Evolutionary conservation across 2,888 invertebrate species (phyloP).

Genomic region (Spodoptera exigua): DNA sequence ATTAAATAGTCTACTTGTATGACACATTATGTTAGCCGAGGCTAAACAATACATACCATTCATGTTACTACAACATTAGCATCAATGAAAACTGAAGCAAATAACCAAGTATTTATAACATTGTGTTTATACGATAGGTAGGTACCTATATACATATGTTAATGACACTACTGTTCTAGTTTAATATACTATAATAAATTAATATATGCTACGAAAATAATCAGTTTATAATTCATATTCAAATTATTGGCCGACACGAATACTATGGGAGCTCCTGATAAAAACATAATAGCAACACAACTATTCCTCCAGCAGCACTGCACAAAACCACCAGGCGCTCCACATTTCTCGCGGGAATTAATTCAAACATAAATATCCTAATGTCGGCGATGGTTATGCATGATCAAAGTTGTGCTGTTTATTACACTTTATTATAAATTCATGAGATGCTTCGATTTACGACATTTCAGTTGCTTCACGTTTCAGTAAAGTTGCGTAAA

Average conservation of each 20-base stretch:
- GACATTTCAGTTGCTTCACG: conserved; percentile 34
- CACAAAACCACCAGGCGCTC: conserved; percentile 38
- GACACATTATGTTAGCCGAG: conserved; percentile 2
- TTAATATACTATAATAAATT: no score
- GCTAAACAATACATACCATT: conserved; percentile 3
- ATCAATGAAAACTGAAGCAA: no score
- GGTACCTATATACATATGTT: no score
- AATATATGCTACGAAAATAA: no score
- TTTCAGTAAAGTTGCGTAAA: conserved; percentile 32
- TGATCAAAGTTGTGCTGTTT: conserved; percentile 46
- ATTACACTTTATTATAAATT: conserved; percentile 63
- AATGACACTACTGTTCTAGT: no score
- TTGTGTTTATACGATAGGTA: no score
- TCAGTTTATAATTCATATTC: no score
- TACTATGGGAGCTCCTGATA: conserved; percentile 34
- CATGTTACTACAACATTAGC: not conserved
- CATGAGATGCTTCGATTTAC: conserved; percentile 58
- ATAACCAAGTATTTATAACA: no score
- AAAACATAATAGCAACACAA: conserved; percentile 36
- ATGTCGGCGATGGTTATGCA: conserved; percentile 14
- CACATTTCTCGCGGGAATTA: conserved; percentile 1
- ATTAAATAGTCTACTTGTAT: conserved; percentile 1
- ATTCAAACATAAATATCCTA: conserved; percentile 25
- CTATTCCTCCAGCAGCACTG: conserved; percentile 3
- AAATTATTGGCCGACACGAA: no score